phyloP scores from a whole-genome alignment of 1,140 invertebrate species.

The Drosophila ercepeae region DNA sequence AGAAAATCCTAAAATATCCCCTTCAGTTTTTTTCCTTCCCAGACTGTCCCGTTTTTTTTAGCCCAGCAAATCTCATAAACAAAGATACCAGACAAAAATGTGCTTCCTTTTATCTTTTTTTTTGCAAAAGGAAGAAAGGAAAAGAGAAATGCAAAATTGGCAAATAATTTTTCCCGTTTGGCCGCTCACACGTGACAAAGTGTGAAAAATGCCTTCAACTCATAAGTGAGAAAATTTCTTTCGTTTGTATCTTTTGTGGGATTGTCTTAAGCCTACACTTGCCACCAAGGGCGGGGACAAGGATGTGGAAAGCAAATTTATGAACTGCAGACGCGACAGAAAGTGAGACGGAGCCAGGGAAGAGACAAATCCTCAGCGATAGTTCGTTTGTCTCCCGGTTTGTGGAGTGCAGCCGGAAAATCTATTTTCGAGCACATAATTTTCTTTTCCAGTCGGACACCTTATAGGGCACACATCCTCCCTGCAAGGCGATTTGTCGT shows the following conservation, averaged over 20 bases:
- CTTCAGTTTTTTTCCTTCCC: background rate
- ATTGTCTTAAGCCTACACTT: conserved; percentile 58
- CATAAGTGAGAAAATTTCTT: conserved; percentile 31
- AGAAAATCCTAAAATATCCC: conserved; percentile 8
- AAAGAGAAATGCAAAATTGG: conserved; percentile 39
- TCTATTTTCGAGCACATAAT: conserved; percentile 77
- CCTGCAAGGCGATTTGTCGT: conserved; percentile 62
- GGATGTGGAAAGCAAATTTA: conserved; percentile 66
- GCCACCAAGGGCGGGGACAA: conserved; percentile 36
- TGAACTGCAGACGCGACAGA: conserved; percentile 69
- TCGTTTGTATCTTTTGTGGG: conserved; percentile 40
- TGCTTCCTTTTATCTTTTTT: conserved; percentile 16
- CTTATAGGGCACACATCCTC: conserved; percentile 54
- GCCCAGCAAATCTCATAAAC: conserved; percentile 23
- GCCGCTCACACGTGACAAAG: conserved; percentile 61
- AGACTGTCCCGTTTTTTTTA: conserved; percentile 16
- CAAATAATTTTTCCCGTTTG: conserved; percentile 49
- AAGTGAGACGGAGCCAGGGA: conserved; percentile 1
- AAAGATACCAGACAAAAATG: conserved; percentile 26
- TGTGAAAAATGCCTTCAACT: conserved; percentile 70
- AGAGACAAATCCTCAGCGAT: conserved; percentile 13
- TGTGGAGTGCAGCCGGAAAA: conserved; percentile 65
- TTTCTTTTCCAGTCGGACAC: conserved; percentile 75
- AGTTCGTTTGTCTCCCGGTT: conserved; percentile 31
- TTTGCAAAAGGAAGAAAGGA: conserved; percentile 6